phyloP scores from a whole-genome alignment of 2,888 invertebrate genomes.

The Pharmacophagus antenor region DNA sequence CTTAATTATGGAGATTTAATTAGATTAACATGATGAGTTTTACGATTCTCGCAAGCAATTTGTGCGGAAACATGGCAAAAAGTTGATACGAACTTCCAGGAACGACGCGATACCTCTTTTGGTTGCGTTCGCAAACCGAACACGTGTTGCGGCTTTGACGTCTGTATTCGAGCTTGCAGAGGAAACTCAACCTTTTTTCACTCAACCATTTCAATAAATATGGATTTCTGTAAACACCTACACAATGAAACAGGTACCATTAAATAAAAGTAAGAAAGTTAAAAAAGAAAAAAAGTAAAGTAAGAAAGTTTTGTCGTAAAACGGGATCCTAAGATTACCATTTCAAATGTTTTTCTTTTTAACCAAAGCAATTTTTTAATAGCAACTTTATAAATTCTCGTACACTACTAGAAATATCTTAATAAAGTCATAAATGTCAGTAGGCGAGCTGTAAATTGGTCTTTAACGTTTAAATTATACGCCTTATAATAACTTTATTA shows the following conservation, averaged over 20 bases:
- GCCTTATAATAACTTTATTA: too few species aligned
- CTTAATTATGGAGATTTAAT: slow-evolving; percentile 27
- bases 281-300: too few species aligned
- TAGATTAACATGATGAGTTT: slow-evolving; percentile 31
- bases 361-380: too few species aligned
- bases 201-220: slow-evolving; percentile 25
- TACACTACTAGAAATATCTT: too few species aligned
- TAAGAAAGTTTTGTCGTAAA: too few species aligned
- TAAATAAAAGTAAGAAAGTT: too few species aligned
- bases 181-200: slow-evolving; percentile 14
- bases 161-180: slow-evolving; percentile 24
- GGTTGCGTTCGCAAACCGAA: slow-evolving; percentile 31
- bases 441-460: too few species aligned
- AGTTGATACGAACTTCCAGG: slow-evolving; percentile 23
- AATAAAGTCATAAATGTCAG: too few species aligned
- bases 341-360: too few species aligned
- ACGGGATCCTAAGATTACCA: too few species aligned
- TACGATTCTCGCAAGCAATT: slow-evolving; percentile 30
- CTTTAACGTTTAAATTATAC: too few species aligned
- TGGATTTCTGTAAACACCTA: slow-evolving; percentile 29
- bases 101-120: slow-evolving; percentile 10
- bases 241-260: neutral
- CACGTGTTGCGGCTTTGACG: slow-evolving; percentile 30
- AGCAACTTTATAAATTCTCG: too few species aligned
- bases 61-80: slow-evolving; percentile 26